Base-by-base conservation (phyloP, 2,797 vertebrate species). In the Anas acuta region DNA sequence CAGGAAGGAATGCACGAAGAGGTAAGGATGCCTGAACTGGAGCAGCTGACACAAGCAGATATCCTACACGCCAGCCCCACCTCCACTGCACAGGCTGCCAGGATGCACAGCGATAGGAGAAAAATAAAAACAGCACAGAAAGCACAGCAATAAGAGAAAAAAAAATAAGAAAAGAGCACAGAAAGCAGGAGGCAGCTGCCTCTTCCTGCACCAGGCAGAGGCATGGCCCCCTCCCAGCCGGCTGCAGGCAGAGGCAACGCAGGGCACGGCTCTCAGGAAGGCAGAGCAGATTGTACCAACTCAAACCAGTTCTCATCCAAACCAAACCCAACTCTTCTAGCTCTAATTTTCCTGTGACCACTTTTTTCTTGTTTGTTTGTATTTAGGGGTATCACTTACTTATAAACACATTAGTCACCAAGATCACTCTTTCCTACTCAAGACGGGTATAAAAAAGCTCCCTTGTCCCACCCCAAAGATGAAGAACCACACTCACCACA, bases 81-180 rank as follows among this genome's bases (percentile, higher is more conserved):
- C 53, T 53, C 66, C 28, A 19, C 37, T 22, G 21, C 30, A 28
- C 66, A 13, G 33, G 1, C 35, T 28, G 11, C 25, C 51, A 45
- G 45, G 35, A 33, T 11, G 2, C 33, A 25, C 22, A 17, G 20
- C 37, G 53, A 25, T 49, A 47, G 18, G 25, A 51, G 8, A 4
- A 4, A 2, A 11, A 2, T 8, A 20, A 39, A 6, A 26, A 14
- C 8, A 57, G 3, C 0, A 0, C 4, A 47, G 35, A 62, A 75
- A 79, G 23, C 1, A 18, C 21, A 49, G 47, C 21, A 49, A 49
- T 49, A 45, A 15, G 23, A 51, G 7, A 4, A 3, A 2, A 2
- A 26, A 14, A 6, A 39, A 41, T 4, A 6, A 58, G 14, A 13
- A 57, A 62, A 14, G 8, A 57, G 3, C 0, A 0, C 3, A 35